Evolutionary conservation across 2,113 vertebrate species (phyloP), one percentile per base, ranked within the genome.

Genomic region (Sylvilagus bachmani): DNA sequence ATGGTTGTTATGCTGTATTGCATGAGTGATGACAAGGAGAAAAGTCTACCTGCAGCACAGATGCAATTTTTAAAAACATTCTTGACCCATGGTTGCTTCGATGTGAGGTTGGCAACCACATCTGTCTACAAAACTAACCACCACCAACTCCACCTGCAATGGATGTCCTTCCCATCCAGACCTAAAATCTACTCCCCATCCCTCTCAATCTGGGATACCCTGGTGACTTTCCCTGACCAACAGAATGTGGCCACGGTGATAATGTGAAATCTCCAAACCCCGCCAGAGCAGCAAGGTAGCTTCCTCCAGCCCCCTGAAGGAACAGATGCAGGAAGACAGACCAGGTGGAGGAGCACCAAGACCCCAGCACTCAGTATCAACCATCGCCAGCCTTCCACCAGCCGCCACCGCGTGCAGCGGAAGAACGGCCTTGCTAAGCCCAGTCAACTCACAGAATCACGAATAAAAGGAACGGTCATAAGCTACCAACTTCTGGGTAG

Each of bases 401-500:
- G 71, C 1, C 22, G 27, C 55, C 25, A 62, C 36, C 7, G 31
- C 14, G 12, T 1, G 29, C n/a, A 70, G 29, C 66, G 78, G 53
- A 96, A 86, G 53, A 96, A n/a, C 62, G 3, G 24, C 13, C 61
- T 73, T 75, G 58, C 83, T 67, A 10, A 67, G 44, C 69, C 83
- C 67, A 27, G 71, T 10, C n/a, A n/a, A 51, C 17, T 12, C 51
- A 91, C 53, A 75, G 49, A 66, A 38, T 21, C 10, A 4, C 10
- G 8, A 44, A 10, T 89, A 55, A 69, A 33, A 36, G 51, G 44
- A 49, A 83, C 0, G 12, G 70, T 36, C 19, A 7, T 7, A 77
- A 81, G 80, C 29, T 38, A 70, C 38, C 44, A 64, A 51, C 16
- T 13, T 66, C 33, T 16, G 85, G 44, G 51, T 16, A 70, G 21